Base-by-base conservation (phyloP, 2,113 vertebrate species). In the Lonchura striata region DNA sequence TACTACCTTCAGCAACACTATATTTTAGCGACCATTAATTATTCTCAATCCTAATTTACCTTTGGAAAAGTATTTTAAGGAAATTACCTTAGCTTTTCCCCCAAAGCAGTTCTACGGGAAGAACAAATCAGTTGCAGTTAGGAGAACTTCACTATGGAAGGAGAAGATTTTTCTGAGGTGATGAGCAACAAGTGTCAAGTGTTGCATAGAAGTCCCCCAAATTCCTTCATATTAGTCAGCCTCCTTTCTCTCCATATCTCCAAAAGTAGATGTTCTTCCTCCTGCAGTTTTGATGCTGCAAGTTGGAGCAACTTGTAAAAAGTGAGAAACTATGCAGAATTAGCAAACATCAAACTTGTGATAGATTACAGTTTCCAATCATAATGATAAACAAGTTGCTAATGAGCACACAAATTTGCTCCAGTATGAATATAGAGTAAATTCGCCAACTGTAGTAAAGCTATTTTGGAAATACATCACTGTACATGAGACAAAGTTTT, bases 71-170 rank as follows among this genome's bases (percentile, higher is more conserved):
- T 61, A 31, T 79, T 82, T 52, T 80, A 61, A 57, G 13, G 46
- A 64, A 79, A 87, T 57, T 74, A 41, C 39, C 5, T 46, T 46
- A 31, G 8, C 4, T 69, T 57, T 57, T 46, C 2, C 4, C 6
- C 17, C 31, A 11, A n/a, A 54, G 21, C 13, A 16, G 5, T 79
- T 64, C 41, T 54, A 41, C 2, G 4, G 52, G 17, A 81, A 75
- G 41, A 28, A 71, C 39, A 78, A 59, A 56, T 59, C 60, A 37
- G 8, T 19, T 65, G 46, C 53, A 17, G 9, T 37, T 33, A 44
- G 53, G 10, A 87, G 28, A 69, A 24, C 6, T 41, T 57, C 25
- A 63, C 0, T 1, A 50, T 0, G 0, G 49, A 71, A 37, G 19
- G 8, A 78, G 33, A 33, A 49, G 4, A 6, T 14, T 90, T 47